phyloP scores from a whole-genome alignment of 2,113 vertebrate genomes.

The Marmota monax region DNA sequence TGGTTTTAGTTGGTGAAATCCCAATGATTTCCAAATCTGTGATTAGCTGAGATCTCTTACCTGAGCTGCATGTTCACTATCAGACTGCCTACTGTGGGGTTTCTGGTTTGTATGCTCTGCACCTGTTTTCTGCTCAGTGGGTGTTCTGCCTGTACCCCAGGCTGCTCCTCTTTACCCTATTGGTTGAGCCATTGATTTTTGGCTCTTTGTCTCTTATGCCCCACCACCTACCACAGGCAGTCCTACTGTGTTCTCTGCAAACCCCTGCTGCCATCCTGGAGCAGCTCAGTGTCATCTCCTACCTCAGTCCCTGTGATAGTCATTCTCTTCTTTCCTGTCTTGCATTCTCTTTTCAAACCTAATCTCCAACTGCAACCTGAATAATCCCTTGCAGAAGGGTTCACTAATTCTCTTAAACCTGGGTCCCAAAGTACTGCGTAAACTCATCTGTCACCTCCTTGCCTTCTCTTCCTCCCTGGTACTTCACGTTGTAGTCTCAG shows the following conservation, averaged over 20 bases:
- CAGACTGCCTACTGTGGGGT: background rate
- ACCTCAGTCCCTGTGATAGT: background rate
- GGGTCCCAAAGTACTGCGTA: background rate
- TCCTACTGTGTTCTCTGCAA: background rate
- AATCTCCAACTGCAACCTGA: background rate
- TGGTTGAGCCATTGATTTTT: background rate
- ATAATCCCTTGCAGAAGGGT: background rate
- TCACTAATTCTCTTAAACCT: background rate
- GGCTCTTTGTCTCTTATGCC: background rate
- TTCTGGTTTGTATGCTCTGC: background rate
- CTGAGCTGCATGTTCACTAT: background rate
- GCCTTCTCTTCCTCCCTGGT: background rate
- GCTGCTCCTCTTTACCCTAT: too few species aligned
- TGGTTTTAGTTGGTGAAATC: background rate
- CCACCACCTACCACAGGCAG: background rate
- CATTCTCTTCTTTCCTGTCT: background rate
- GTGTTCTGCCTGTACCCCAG: rapidly evolving
- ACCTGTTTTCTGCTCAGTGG: background rate
- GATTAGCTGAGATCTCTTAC: background rate
- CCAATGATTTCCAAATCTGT: background rate
- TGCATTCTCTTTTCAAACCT: background rate
- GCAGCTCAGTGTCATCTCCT: background rate
- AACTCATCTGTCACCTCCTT: background rate
- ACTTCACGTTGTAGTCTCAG: background rate
- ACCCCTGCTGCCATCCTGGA: background rate